phyloP scores from a whole-genome alignment of 1,140 invertebrate genomes.

The Heterodera schachtii region DNA sequence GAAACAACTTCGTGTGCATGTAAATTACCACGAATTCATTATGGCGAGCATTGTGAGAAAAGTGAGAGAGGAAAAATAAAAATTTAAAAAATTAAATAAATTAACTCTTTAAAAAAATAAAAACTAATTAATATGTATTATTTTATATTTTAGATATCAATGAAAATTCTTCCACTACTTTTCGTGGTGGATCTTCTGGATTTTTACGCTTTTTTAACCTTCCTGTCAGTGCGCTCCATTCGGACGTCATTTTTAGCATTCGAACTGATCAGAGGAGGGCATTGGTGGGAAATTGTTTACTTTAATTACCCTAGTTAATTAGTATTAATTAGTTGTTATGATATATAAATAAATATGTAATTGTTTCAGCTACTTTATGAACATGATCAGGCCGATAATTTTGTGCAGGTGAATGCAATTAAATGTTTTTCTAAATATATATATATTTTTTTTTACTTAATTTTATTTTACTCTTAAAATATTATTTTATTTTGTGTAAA shows the following conservation, averaged over 20 bases:
- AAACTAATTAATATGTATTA: too few relatives aligned
- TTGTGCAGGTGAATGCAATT: conserved; percentile 66
- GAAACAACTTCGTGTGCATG: conserved; percentile 49
- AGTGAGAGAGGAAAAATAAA: conserved; percentile 36
- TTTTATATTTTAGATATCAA: too few relatives aligned
- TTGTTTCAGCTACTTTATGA: conserved; percentile 59
- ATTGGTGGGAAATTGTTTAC: neutral
- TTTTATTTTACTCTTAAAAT: too few relatives aligned
- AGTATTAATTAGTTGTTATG: neutral
- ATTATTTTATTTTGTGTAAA: too few relatives aligned
- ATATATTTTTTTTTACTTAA: too few relatives aligned
- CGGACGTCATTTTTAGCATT: conserved; percentile 66
- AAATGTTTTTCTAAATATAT: too few relatives aligned
- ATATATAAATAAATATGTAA: neutral
- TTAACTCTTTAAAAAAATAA: too few relatives aligned
- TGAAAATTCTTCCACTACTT: conserved; percentile 60
- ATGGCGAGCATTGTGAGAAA: conserved; percentile 51
- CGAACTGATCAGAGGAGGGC: conserved; percentile 61
- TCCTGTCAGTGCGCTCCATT: conserved; percentile 52
- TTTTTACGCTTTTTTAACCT: conserved; percentile 54
- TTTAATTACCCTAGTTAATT: neutral
- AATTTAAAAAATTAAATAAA: too few relatives aligned
- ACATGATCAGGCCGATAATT: conserved; percentile 67
- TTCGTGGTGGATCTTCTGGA: conserved; percentile 56
- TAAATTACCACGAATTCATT: conserved; percentile 49